Conservation (phyloP, 2,888 invertebrate genomes). For the Galeopsomyia nigrocyanea region DNA sequence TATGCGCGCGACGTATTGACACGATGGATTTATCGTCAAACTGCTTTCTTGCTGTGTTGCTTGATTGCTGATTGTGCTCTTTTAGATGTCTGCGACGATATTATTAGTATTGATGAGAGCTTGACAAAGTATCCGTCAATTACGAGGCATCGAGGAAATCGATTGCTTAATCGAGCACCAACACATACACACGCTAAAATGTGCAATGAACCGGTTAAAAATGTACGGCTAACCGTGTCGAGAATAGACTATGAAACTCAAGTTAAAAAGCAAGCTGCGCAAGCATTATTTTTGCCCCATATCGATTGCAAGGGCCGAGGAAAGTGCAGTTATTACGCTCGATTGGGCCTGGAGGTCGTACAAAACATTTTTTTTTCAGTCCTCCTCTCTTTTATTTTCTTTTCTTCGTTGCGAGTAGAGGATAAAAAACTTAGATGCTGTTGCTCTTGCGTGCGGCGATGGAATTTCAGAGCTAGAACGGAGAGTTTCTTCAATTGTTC, state of each 20-base stretch:
- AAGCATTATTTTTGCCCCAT: constrained; percentile 14
- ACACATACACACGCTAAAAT: background rate
- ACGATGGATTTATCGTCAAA: background rate
- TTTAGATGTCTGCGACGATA: too few species aligned
- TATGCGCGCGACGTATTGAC: background rate
- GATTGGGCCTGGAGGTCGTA: constrained; percentile 44
- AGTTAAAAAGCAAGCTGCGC: background rate
- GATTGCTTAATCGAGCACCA: too few species aligned
- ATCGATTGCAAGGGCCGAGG: constrained; percentile 44
- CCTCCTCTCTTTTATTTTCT: too few species aligned
- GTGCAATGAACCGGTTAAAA: background rate
- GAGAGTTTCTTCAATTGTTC: too few species aligned
- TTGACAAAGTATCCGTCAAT: too few species aligned
- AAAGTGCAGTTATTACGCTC: constrained; percentile 49
- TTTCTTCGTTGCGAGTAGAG: too few species aligned
- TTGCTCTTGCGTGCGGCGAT: too few species aligned
- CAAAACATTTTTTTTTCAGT: background rate
- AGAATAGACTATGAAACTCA: constrained; percentile 1
- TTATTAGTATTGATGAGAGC: too few species aligned
- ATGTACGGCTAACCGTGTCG: background rate
- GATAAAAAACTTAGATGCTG: too few species aligned
- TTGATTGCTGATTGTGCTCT: background rate
- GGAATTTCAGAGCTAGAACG: too few species aligned
- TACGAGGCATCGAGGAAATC: background rate
- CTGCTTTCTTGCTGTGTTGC: background rate